These are phyloP conservation scores for Chondrilla cf. caribensis DNA, from an alignment of 37 sponge, comb jelly and placozoan genomes.

Conservation along the genomic window DNA sequence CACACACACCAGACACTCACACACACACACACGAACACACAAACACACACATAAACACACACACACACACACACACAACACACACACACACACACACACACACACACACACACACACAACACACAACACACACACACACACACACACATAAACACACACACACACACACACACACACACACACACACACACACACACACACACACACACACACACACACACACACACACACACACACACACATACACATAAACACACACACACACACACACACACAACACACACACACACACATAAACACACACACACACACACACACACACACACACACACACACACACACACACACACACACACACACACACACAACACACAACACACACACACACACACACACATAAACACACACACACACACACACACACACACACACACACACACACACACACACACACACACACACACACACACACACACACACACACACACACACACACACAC, in stretches of 20 bases:
- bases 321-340: background rate
- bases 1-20: no score
- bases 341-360: slow-evolving; percentile 13
- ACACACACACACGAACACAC: no score
- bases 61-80: slow-evolving; percentile 9
- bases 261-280: no score
- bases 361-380: slow-evolving; percentile 18
- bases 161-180: slow-evolving; percentile 6
- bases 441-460: slow-evolving; percentile 15
- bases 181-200: slow-evolving; percentile 13
- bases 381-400: background rate
- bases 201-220: slow-evolving; percentile 17
- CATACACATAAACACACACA: no score
- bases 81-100: slow-evolving; percentile 1
- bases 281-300: no score
- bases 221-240: background rate
- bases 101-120: slow-evolving; percentile 13
- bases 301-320: background rate
- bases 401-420: background rate
- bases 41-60: background rate
- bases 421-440: slow-evolving; percentile 20
- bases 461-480: slow-evolving; percentile 20
- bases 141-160: slow-evolving; percentile 4
- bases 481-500: slow-evolving; percentile 1
- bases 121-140: background rate